Evolutionary conservation across 2,888 invertebrate species (phyloP), one percentile per base, ranked within the genome.

Genomic region (Eupsilia transversa): DNA sequence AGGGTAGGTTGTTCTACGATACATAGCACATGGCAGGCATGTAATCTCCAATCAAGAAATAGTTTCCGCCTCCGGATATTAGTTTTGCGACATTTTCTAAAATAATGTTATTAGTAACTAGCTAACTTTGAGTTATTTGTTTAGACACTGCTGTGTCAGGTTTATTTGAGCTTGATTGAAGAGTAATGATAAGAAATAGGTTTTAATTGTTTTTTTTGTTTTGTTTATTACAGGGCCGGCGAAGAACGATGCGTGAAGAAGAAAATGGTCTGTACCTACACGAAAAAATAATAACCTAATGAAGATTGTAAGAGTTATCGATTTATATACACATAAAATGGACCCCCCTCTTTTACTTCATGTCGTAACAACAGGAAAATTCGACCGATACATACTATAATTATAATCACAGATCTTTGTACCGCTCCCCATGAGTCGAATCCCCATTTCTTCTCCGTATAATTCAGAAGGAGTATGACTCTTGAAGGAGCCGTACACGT

Each of bases 51-150:
- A 88, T 88, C 89, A 82, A 87, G 88, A 86, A 87, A 82, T 87
- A 88, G 86, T 86, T 88, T 87, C 83, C 84, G 82, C 41, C 65
- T 59, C 82, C 86, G 87, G 87, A 88, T 84, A 88, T 88, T 88
- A 83, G 74, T 74, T 81, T 74, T 71, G 82, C 84, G 80, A 80
- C 79, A 66, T 85, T 81, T 83, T 85, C 64, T 82, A 81, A 85
- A 86, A 85, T 80, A 66, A 81, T 79, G 60, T 74, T 79, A 64
- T 68, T 49, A 64, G 54, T n/a, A 63, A 43, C n/a, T 72, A 30
- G 52, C 27, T 46, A 61, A 49, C 35, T 74, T 70, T 70, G 20
- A 60, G 33, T 76, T 38, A 84, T 72, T 74, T 81, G 54, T 66
- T 20, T 54, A 60, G 9, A 0, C 52, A 69, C 7, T 64, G 38